A percentile compares a stretch with the other conserved stretches of the same genome.
Evolutionary conservation across 2,113 vertebrate genomes (phyloP).

Genomic region (Crocuta crocuta): DNA sequence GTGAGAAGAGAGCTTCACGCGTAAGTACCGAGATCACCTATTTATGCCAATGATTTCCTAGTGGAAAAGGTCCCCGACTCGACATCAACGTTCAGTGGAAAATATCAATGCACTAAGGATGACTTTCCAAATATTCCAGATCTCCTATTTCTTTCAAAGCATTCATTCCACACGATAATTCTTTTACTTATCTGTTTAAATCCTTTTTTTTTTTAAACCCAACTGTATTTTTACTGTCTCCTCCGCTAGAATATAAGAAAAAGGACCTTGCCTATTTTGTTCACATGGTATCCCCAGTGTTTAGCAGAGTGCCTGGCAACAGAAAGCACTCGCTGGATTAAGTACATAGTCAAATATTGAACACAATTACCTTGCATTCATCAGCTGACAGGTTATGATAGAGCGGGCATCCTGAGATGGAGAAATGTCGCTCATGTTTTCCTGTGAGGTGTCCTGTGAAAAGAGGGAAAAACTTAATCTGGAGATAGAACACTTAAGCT

Average conservation of each 20-base stretch:
- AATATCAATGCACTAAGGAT: neutral
- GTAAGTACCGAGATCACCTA: neutral
- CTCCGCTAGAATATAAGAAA: neutral
- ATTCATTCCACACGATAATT: neutral
- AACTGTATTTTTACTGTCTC: neutral
- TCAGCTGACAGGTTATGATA: slow-evolving; percentile 99
- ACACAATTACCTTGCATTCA: slow-evolving; percentile 94
- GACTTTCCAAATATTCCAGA: neutral
- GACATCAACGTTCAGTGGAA: neutral
- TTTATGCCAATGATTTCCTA: slow-evolving; percentile 19
- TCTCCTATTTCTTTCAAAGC: neutral
- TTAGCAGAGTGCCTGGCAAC: slow-evolving; percentile 19
- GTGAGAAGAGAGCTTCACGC: neutral
- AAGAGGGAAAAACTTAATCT: slow-evolving; percentile 61
- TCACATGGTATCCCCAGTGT: neutral
- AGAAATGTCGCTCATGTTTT: slow-evolving; percentile 98
- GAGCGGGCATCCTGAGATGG: slow-evolving; percentile 97
- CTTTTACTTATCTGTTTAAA: neutral
- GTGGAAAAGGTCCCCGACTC: neutral
- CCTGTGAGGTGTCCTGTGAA: slow-evolving; percentile 96
- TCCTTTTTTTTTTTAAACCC: neutral
- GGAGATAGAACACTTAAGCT: slow-evolving; percentile 28
- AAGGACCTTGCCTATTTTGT: neutral
- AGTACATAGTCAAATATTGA: neutral
- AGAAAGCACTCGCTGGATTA: neutral